Conservation (phyloP, 2,888 invertebrate species). For the Epinotia brunnichana region DNA sequence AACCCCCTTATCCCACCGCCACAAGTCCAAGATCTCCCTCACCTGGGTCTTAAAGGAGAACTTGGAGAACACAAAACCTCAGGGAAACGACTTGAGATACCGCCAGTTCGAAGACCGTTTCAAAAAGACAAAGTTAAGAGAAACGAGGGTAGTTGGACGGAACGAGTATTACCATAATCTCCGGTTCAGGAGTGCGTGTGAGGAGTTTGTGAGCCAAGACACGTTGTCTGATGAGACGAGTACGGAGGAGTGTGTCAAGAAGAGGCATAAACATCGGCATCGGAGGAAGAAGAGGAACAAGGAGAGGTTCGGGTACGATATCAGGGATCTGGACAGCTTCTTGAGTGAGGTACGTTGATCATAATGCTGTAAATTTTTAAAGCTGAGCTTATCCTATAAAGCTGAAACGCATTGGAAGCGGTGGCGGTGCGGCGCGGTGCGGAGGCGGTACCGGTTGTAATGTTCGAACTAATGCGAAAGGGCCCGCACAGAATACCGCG, state of each 20-base stretch:
- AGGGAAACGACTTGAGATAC: constrained; percentile 52
- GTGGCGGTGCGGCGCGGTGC: too few relatives aligned
- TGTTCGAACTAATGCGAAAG: too few relatives aligned
- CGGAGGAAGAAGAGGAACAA: constrained; percentile 70
- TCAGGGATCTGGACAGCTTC: constrained; percentile 90
- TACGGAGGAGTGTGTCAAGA: constrained; percentile 74
- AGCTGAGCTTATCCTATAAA: too few relatives aligned
- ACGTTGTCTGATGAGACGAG: constrained; percentile 71
- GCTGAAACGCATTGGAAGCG: too few relatives aligned
- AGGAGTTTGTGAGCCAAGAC: constrained; percentile 70
- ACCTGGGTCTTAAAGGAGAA: constrained; percentile 90
- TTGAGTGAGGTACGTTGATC: constrained; percentile 86
- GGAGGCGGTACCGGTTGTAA: too few relatives aligned
- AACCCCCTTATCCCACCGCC: constrained; percentile 72
- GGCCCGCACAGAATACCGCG: too few relatives aligned
- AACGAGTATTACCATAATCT: constrained; percentile 80
- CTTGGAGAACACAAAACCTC: constrained; percentile 72
- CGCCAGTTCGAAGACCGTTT: constrained; percentile 59
- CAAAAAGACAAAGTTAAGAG: constrained; percentile 58
- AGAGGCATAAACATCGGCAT: constrained; percentile 79
- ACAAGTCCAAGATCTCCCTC: constrained; percentile 87
- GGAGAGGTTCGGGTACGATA: constrained; percentile 89
- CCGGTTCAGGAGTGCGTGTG: constrained; percentile 73
- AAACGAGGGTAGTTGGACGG: constrained; percentile 71
- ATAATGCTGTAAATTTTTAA: background rate